These are phyloP conservation scores for Anser brachyrhynchus DNA, from an alignment of 2,113 vertebrate species.

Conservation along the genomic window DNA sequence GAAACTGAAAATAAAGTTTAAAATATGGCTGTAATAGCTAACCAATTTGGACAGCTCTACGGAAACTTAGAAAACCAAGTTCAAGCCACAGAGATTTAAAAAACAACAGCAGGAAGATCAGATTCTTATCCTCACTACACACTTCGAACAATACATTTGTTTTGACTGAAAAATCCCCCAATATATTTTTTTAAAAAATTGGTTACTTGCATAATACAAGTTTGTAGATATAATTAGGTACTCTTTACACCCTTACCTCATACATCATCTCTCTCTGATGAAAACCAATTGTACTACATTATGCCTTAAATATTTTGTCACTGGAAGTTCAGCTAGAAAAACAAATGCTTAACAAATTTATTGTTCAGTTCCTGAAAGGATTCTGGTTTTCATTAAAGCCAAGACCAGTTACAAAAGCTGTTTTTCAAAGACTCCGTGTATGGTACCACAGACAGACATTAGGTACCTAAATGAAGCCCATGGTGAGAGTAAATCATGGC, in stretches of 20 bases:
- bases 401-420: conserved; percentile 27
- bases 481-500: background rate
- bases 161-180: conserved; percentile 5
- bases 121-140: conserved; percentile 12
- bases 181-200: background rate
- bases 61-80: conserved; percentile 46
- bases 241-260: background rate
- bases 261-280: background rate
- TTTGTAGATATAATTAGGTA: background rate
- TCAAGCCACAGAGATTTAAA: conserved; percentile 27
- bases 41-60: background rate
- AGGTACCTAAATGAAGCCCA: background rate
- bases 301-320: conserved; percentile 49
- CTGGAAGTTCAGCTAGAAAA: conserved; percentile 61
- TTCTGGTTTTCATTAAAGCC: conserved; percentile 68
- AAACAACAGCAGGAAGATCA: conserved; percentile 25
- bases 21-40: background rate
- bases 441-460: background rate
- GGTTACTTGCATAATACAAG: background rate
- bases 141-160: conserved; percentile 19
- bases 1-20: conserved; percentile 31
- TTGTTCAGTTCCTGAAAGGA: conserved; percentile 32
- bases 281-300: conserved; percentile 38
- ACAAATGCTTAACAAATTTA: conserved; percentile 17
- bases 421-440: background rate